phyloP scores from a whole-genome alignment of 2,797 vertebrate species.

The Pangasius macronema region DNA sequence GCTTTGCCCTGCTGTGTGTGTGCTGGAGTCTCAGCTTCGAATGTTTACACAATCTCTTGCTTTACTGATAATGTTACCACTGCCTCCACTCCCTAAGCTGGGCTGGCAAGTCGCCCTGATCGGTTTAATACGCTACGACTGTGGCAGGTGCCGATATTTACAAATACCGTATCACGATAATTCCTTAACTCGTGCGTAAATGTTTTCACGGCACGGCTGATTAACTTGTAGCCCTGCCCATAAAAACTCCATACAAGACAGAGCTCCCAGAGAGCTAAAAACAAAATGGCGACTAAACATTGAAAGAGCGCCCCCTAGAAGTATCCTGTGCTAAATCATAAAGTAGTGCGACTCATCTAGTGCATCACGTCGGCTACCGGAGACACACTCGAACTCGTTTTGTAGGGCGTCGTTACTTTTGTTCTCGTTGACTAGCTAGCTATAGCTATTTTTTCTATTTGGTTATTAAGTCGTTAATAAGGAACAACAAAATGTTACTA shows the following conservation, averaged over 20 bases:
- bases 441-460: not conserved
- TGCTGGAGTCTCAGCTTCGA: not conserved
- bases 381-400: not conserved
- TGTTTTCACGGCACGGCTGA: not conserved
- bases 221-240: not conserved
- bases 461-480: too few relatives aligned
- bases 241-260: not conserved
- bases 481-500: not conserved
- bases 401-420: not conserved
- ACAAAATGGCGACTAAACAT: not conserved
- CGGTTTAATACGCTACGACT: not conserved
- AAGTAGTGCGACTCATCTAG: not conserved
- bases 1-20: not conserved
- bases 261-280: not conserved
- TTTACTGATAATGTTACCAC: constrained; percentile 25
- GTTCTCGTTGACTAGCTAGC: not conserved
- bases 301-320: not conserved
- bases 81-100: constrained; percentile 6
- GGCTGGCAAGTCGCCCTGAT: not conserved
- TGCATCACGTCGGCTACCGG: not conserved
- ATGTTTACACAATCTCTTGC: constrained; percentile 31
- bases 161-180: not conserved
- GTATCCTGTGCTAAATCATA: not conserved
- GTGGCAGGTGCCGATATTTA: not conserved
- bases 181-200: not conserved